Percentiles rank a stretch among this genome's conserved stretches.
Evolutionary conservation across 2,888 invertebrate species (phyloP).

Genomic region (Eristalis intricaria): DNA sequence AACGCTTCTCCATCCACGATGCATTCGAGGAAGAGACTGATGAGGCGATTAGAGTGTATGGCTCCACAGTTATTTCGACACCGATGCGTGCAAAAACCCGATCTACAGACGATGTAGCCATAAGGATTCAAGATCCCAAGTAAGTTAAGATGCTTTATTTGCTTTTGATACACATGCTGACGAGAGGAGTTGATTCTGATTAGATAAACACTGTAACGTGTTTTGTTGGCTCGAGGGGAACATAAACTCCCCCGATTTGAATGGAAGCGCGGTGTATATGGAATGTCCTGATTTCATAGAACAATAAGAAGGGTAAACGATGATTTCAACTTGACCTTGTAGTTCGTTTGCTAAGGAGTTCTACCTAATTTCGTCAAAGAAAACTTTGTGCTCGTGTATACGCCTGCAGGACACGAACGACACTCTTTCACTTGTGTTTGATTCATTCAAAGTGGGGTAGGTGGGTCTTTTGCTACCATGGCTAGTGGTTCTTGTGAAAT

Average conservation of each 20-base stretch:
- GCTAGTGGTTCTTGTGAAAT: not conserved
- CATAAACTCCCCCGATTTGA: not conserved
- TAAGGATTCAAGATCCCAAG: conserved; percentile 82
- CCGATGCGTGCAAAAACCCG: conserved; percentile 84
- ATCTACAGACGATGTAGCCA: conserved; percentile 83
- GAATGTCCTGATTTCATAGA: not conserved
- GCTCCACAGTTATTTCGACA: conserved; percentile 88
- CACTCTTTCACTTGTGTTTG: not conserved
- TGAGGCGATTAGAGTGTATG: conserved; percentile 91
- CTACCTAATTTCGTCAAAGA: not conserved
- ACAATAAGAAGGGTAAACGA: not conserved
- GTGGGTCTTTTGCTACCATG: not conserved
- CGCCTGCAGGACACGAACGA: not conserved
- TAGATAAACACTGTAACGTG: conserved; percentile 7
- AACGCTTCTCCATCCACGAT: conserved; percentile 91
- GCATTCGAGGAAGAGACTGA: conserved; percentile 93
- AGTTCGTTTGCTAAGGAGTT: not conserved
- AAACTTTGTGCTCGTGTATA: not conserved
- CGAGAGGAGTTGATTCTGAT: not conserved
- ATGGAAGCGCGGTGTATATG: not conserved
- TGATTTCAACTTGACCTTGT: not conserved
- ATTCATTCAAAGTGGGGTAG: not conserved
- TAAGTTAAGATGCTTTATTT: conserved; percentile 73
- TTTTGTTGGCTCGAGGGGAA: not conserved
- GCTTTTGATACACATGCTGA: not conserved